Evolutionary conservation across 1,140 invertebrate species (phyloP), one percentile per base, ranked within the genome.

Genomic region (Bombus cullumanus): DNA sequence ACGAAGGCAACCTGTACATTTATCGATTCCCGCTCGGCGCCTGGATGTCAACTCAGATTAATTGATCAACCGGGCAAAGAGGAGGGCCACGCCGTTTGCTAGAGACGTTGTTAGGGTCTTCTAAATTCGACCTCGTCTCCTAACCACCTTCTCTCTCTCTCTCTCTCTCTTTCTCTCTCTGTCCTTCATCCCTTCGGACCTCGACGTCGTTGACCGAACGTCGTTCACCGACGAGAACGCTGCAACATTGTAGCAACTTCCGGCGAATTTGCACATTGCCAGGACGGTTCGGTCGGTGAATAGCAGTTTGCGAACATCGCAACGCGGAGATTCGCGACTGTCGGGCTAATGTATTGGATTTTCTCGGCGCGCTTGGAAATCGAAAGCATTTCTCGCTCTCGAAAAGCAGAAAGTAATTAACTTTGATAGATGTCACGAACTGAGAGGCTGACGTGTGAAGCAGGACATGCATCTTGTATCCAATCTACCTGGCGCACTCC

Each of bases 31-130:
- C 64, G 62, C 62, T 73, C 47, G 37, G 64, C 18, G n/a, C 39
- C 66, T 85, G 22, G 82, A 88, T 59, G 87, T 75, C 83, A 41
- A 66, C n/a, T 22, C 88, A 22, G 88, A 88, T 89, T 89, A 89
- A 89, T 89, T 81, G 88, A 88, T 89, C 83, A 64, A 88, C 74
- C 78, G 73, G 25, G 9, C 62, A 68, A 41, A 43, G 74, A 43
- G 69, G 64, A 79, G 74, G 59, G 62, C 37, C 69, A 10, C 64
- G 77, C 79, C 86, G 86, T 89, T 85, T 81, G 86, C 78, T 69
- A n/a, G 69, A 86, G 69, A 89, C 78, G 86, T 85, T 88, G 87
- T 89, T 88, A 85, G 82, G 80, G 73, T 77, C 87, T 88, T 89
- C 53, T 57, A 81, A 71, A 71, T 79, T 85, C 81, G 41, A 73